These are phyloP conservation scores for Linepithema humile DNA, from an alignment of 1,140 invertebrate genomes.

Conservation along the genomic window DNA sequence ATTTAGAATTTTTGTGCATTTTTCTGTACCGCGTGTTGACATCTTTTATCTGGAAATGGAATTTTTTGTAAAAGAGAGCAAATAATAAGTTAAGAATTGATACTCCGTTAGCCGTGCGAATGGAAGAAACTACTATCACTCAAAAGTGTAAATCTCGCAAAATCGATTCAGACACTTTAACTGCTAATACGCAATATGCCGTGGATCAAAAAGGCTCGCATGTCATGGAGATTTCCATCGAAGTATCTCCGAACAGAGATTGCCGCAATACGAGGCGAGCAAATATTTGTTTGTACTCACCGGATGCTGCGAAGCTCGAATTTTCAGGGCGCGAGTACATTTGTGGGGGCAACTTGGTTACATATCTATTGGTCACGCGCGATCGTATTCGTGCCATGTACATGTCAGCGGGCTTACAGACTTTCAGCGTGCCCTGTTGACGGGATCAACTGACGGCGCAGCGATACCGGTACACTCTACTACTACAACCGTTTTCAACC, in stretches of 20 bases:
- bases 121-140: not conserved
- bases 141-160: slow-evolving; percentile 8
- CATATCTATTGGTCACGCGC: slow-evolving; percentile 41
- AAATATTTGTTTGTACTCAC: slow-evolving; percentile 49
- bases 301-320: slow-evolving; percentile 41
- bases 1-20: not conserved
- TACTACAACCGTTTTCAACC: slow-evolving; percentile 29
- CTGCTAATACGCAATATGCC: not conserved
- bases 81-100: not conserved
- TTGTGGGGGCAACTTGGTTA: slow-evolving; percentile 43
- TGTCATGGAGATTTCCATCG: slow-evolving; percentile 32
- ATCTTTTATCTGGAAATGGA: not conserved
- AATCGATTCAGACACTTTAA: slow-evolving; percentile 21
- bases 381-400: slow-evolving; percentile 10
- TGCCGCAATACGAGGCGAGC: slow-evolving; percentile 35
- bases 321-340: slow-evolving; percentile 42
- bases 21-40: not conserved
- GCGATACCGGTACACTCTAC: slow-evolving; percentile 27
- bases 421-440: slow-evolving; percentile 39
- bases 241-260: slow-evolving; percentile 40
- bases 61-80: not conserved
- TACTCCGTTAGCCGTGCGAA: not conserved
- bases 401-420: slow-evolving; percentile 44
- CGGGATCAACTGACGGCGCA: slow-evolving; percentile 38
- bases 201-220: slow-evolving; percentile 24